Evolutionary conservation across 1,140 invertebrate species (phyloP).

Genomic region (Argopecten irradians): DNA sequence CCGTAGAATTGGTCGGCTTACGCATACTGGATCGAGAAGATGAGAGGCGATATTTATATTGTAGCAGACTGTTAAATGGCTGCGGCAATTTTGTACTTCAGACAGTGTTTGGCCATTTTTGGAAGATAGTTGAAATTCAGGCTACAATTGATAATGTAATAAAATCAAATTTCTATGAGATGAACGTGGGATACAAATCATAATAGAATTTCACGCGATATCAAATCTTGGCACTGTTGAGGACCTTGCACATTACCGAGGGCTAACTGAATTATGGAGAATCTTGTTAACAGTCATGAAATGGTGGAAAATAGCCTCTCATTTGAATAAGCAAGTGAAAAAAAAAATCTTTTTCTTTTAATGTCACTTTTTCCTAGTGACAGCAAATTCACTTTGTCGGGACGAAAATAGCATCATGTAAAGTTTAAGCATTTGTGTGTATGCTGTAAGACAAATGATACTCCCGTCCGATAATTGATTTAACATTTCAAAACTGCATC

Average conservation of each 20-base stretch:
- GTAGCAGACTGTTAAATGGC: background rate
- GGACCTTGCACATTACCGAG: background rate
- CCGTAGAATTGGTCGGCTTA: background rate
- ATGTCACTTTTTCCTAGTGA: conserved; percentile 12
- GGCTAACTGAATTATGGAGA: background rate
- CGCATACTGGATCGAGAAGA: background rate
- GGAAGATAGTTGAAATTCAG: background rate
- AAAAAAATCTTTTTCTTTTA: background rate
- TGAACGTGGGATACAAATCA: background rate
- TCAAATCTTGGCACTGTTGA: background rate
- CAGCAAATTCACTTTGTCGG: background rate
- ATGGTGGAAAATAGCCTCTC: conserved; percentile 15
- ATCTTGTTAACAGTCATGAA: background rate
- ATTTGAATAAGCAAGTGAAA: background rate
- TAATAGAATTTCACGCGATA: background rate
- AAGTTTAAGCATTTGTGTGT: background rate
- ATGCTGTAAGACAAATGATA: background rate
- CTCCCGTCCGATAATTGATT: background rate
- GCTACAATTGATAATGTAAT: background rate
- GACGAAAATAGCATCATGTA: background rate
- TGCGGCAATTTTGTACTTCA: background rate
- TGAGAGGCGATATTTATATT: background rate
- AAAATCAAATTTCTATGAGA: background rate
- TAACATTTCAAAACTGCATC: conserved; percentile 22
- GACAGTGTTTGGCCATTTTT: background rate